Conservation (phyloP, 92 coral and sea anemone genomes). For the Muricea muricata region DNA sequence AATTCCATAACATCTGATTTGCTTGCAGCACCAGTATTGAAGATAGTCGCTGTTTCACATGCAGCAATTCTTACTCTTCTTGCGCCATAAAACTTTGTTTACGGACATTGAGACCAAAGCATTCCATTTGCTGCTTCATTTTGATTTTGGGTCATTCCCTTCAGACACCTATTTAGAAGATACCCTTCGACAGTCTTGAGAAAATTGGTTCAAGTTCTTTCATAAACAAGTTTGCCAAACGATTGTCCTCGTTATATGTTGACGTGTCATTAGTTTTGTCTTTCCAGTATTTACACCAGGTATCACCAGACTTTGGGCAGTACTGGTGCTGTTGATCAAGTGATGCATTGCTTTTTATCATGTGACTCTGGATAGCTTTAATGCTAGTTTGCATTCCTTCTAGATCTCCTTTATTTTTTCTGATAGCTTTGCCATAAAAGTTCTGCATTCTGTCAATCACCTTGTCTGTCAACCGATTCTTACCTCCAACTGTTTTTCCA, state of each 20-base stretch:
- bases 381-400: slow-evolving; percentile 60
- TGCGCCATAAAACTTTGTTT: slow-evolving; percentile 66
- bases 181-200: not conserved
- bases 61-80: slow-evolving; percentile 67
- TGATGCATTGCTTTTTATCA: slow-evolving; percentile 40
- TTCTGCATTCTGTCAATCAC: slow-evolving; percentile 66
- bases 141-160: slow-evolving; percentile 69
- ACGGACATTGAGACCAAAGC: slow-evolving; percentile 63
- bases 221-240: not conserved
- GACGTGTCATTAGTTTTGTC: slow-evolving; percentile 51
- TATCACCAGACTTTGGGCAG: slow-evolving; percentile 51
- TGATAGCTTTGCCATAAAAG: slow-evolving; percentile 55
- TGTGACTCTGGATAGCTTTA: slow-evolving; percentile 58
- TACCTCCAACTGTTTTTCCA: slow-evolving; percentile 65
- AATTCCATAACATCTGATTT: slow-evolving; percentile 47
- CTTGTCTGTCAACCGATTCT: slow-evolving; percentile 67
- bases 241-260: slow-evolving; percentile 10
- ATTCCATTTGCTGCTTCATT: slow-evolving; percentile 73
- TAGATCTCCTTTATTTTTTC: slow-evolving; percentile 49
- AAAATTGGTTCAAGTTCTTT: slow-evolving; percentile 8
- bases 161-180: slow-evolving; percentile 42
- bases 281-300: slow-evolving; percentile 70
- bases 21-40: slow-evolving; percentile 73
- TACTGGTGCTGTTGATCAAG: slow-evolving; percentile 59
- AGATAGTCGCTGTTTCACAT: slow-evolving; percentile 61